A percentile compares a stretch with the other conserved stretches of the same genome.
phyloP scores from a whole-genome alignment of 2,888 invertebrate species.

The Punctoribates punctum region DNA sequence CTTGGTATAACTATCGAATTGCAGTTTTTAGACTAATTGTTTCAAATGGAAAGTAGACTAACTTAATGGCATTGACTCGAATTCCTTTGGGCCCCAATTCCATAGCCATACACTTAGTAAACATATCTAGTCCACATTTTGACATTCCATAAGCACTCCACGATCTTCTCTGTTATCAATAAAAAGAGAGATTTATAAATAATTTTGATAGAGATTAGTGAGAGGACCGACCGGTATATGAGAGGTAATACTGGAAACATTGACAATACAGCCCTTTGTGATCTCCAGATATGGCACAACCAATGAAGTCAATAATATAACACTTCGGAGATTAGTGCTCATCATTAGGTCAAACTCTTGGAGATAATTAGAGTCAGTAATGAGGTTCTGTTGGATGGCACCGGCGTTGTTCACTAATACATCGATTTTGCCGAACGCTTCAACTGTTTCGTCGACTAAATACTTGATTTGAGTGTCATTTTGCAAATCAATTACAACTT shows the following conservation, averaged over 20 bases:
- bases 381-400: background rate
- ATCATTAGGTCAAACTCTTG: conserved; percentile 13
- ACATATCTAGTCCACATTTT: conserved; percentile 9
- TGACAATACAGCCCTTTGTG: conserved; percentile 7
- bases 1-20: too few species aligned
- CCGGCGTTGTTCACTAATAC: conserved; percentile 20
- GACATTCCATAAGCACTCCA: background rate
- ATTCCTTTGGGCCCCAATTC: conserved; percentile 28
- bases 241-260: conserved; percentile 21
- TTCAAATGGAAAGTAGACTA: too few species aligned
- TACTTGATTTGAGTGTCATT: background rate
- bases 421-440: conserved; percentile 7
- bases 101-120: conserved; percentile 18
- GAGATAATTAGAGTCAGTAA: background rate
- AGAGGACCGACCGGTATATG: background rate
- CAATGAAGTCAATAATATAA: conserved; percentile 10
- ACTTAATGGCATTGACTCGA: conserved; percentile 13
- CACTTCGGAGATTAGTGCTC: background rate
- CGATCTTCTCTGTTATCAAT: background rate
- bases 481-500: conserved; percentile 18
- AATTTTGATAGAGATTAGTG: too few species aligned
- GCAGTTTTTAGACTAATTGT: too few species aligned
- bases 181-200: background rate
- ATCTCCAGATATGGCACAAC: background rate
- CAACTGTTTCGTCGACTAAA: conserved; percentile 1